These are phyloP conservation scores for Coelinius sp. DNA, from an alignment of 2,888 invertebrate species.

Conservation along the genomic window DNA sequence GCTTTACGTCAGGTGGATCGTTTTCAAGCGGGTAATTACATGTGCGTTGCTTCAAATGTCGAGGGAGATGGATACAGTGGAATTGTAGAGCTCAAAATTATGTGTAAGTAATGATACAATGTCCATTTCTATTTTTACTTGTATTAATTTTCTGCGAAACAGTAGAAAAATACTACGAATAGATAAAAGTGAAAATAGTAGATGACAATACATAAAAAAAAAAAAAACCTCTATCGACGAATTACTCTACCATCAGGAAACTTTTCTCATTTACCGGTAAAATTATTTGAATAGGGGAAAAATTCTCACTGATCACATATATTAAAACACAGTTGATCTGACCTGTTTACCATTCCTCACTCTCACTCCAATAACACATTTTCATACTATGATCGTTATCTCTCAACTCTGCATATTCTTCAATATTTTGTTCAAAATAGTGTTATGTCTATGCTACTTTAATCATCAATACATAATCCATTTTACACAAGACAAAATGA, in stretches of 20 bases:
- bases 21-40: constrained; percentile 88
- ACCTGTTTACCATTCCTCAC: constrained; percentile 28
- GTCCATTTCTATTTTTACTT: no score
- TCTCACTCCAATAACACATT: constrained; percentile 26
- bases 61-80: constrained; percentile 92
- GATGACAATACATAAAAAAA: not conserved
- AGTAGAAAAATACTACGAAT: constrained; percentile 15
- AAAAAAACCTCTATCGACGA: constrained; percentile 50
- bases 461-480: no score
- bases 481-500: no score
- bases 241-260: constrained; percentile 58
- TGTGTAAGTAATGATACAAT: constrained; percentile 96
- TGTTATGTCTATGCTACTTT: no score
- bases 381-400: not conserved
- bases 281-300: constrained; percentile 58
- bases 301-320: constrained; percentile 60
- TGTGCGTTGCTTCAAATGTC: constrained; percentile 91
- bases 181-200: not conserved
- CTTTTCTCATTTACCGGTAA: constrained; percentile 52
- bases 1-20: constrained; percentile 86
- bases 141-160: not conserved
- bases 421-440: constrained; percentile 1
- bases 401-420: not conserved
- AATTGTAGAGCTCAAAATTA: constrained; percentile 85
- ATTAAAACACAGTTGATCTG: constrained; percentile 41